These are phyloP conservation scores for Anguilla marmorata DNA, from an alignment of 2,797 vertebrate genomes.

Conservation along the genomic window DNA sequence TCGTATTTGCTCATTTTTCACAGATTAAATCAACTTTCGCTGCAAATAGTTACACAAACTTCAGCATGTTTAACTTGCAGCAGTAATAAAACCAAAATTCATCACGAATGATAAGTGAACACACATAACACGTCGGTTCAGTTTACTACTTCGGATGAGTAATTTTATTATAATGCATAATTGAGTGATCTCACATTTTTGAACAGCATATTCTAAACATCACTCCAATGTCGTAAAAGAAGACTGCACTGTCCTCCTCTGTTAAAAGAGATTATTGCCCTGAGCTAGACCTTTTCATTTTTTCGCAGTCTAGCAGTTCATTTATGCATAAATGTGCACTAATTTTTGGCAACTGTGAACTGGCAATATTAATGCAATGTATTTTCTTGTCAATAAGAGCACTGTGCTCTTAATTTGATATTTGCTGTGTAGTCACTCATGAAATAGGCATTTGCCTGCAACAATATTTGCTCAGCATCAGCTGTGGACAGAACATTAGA, in stretches of 20 bases:
- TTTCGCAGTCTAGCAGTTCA: conserved; percentile 68
- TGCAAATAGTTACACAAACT: conserved; percentile 3
- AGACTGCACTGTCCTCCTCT: conserved; percentile 5
- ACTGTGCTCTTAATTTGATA: conserved; percentile 70
- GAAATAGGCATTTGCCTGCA: conserved; percentile 71
- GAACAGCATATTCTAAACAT: not conserved
- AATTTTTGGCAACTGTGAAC: conserved; percentile 74
- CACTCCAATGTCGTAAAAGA: not conserved
- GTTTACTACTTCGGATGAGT: not conserved
- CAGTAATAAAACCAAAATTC: not conserved
- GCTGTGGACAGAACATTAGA: conserved; percentile 67
- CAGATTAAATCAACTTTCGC: not conserved
- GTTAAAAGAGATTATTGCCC: conserved; percentile 11
- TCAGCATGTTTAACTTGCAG: not conserved
- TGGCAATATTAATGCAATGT: conserved; percentile 71
- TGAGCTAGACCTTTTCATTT: conserved; percentile 38
- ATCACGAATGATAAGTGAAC: not conserved
- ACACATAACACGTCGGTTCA: not conserved
- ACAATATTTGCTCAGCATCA: conserved; percentile 69
- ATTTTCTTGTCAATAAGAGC: conserved; percentile 73
- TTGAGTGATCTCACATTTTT: conserved; percentile 9
- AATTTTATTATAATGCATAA: conserved; percentile 15
- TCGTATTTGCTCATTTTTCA: not conserved
- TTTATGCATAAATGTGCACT: conserved; percentile 74
- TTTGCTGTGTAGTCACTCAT: conserved; percentile 71